Evolutionary conservation across 2,797 vertebrate genomes (phyloP), one percentile per base, ranked within the genome.

Genomic region (Smutsia temminckii): DNA sequence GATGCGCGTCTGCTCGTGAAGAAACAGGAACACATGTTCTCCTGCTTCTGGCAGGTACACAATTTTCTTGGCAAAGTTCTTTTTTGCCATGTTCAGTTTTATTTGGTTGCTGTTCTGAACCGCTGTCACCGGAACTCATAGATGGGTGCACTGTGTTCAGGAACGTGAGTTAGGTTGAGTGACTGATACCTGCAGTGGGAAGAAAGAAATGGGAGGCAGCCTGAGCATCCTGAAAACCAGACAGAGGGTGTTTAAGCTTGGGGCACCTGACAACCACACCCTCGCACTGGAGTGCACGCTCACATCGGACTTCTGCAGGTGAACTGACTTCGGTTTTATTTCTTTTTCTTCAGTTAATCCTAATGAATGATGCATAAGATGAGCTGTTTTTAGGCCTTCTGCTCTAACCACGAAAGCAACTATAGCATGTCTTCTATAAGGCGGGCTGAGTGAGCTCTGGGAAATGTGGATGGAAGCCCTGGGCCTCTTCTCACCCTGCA

Each of bases 51-150:
- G 96, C 98, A 97, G 98, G 98, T 97, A 97, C 97, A 97, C 94
- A 96, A 97, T 97, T 96, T 97, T 98, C 97, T 96, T 77, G 96
- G 97, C 97, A 97, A 98, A 91, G 98, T 95, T 89, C 94, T 96
- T 98, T 97, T 98, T 97, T 97, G 98, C 98, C 98, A 97, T 25
- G 14, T 69, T 97, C 97, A 96, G 98, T 96, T 97, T 97, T 85
- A 97, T 96, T 98, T 3, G 85, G 91, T 85, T 66, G 85, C 87
- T 93, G 68, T 74, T 59, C 95, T 53, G 69, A 96, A 68, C 94
- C 83, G 89, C 91, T 98, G 98, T 99, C 99, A 99, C 98, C 99
- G 99, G 97, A 99, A 99, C 96, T 99, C 99, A 40, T 99, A 99
- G 98, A 99, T 99, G 96, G 99, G 99, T 55, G 99, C 98, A 2